Conservation (phyloP, 2,888 invertebrate species). For the Choreutis nemorana region DNA sequence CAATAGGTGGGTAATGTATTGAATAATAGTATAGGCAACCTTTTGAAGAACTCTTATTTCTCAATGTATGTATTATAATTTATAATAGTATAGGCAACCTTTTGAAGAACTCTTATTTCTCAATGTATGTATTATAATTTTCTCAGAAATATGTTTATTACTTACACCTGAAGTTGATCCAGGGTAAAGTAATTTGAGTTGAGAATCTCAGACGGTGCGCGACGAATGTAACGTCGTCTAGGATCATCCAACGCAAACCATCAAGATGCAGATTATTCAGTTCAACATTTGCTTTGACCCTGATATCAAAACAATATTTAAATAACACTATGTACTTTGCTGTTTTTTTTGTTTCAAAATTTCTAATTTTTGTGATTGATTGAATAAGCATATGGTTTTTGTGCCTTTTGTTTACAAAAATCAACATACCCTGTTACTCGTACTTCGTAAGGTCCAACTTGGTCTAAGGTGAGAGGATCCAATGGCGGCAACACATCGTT, state of each 20-base stretch:
- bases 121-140: no score
- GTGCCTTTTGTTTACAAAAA: not conserved
- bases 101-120: no score
- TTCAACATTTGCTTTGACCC: constrained; percentile 15
- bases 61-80: no score
- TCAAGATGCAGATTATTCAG: constrained; percentile 20
- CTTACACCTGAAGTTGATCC: no score
- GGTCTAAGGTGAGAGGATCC: constrained; percentile 22
- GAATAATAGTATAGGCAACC: no score
- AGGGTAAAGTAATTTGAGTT: constrained; percentile 24
- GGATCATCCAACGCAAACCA: constrained; percentile 30
- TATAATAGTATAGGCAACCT: no score
- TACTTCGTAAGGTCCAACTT: constrained; percentile 5
- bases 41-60: no score
- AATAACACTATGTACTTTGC: not conserved
- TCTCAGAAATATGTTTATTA: no score
- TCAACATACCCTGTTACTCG: constrained; percentile 4
- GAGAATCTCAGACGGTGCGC: constrained; percentile 23
- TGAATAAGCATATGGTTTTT: not conserved
- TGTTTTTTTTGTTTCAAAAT: not conserved
- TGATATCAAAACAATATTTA: constrained; percentile 8
- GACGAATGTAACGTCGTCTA: constrained; percentile 25
- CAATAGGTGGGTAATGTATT: no score
- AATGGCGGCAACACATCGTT: constrained; percentile 25
- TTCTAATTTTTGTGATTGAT: not conserved